Evolutionary conservation across 2,888 invertebrate genomes (phyloP).

Genomic region (Ceraclea dissimilis): DNA sequence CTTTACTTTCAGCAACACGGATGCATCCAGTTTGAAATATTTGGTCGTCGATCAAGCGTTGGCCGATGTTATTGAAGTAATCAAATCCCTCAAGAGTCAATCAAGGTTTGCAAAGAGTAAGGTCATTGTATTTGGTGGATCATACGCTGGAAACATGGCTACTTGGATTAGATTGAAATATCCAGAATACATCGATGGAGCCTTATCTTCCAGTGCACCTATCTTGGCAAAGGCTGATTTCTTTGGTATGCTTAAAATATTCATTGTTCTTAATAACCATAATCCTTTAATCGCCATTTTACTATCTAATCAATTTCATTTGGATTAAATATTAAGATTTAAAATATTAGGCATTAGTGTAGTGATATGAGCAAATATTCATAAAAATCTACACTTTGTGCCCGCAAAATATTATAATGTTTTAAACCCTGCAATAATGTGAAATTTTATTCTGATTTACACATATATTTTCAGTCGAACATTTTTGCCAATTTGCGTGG

Average conservation of each 20-base stretch:
- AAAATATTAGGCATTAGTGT: too few relatives aligned
- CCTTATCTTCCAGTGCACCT: constrained; percentile 43
- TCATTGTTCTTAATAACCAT: too few relatives aligned
- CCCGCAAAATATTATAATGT: too few relatives aligned
- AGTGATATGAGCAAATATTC: too few relatives aligned
- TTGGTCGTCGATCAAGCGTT: constrained; percentile 37
- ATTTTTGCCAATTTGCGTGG: too few relatives aligned
- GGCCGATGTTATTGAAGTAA: constrained; percentile 39
- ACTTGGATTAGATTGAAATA: constrained; percentile 41
- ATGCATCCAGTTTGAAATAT: constrained; percentile 33
- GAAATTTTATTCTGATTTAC: too few relatives aligned
- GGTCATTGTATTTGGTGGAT: constrained; percentile 39
- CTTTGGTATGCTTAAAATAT: constrained; percentile 31
- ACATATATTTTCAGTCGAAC: too few relatives aligned
- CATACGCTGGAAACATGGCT: constrained; percentile 42
- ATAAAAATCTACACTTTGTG: too few relatives aligned
- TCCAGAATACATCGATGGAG: constrained; percentile 41
- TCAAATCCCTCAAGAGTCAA: constrained; percentile 29
- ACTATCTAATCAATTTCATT: too few relatives aligned
- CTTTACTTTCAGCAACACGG: constrained; percentile 14
- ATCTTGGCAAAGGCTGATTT: constrained; percentile 38
- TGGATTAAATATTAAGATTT: too few relatives aligned
- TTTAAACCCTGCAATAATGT: too few relatives aligned
- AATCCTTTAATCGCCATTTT: not conserved
- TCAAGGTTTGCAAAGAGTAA: constrained; percentile 10